Evolutionary conservation across 2,797 vertebrate species (phyloP).

Genomic region (Peromyscus eremicus): DNA sequence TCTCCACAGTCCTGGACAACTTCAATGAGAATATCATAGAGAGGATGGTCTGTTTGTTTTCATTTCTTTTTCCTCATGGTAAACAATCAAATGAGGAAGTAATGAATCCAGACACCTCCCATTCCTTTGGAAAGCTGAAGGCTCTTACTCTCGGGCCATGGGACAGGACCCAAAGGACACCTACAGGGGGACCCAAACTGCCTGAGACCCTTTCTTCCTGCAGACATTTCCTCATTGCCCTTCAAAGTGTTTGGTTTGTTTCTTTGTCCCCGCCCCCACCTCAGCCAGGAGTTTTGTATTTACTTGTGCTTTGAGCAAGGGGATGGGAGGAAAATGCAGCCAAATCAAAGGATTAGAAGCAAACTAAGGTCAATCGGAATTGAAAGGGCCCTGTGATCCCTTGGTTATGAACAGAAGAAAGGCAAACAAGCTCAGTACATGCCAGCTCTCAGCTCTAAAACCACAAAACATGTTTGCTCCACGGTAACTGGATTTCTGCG

Average conservation of each 20-base stretch:
- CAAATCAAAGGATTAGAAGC: not conserved
- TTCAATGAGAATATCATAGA: not conserved
- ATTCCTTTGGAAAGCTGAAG: not conserved
- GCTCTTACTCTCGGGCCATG: not conserved
- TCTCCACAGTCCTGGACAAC: not conserved
- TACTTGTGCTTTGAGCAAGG: not conserved
- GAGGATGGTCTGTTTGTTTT: not conserved
- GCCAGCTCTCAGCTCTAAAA: not conserved
- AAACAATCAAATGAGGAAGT: not conserved
- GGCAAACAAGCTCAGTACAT: not conserved
- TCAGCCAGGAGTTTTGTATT: not conserved
- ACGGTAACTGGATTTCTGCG: not conserved
- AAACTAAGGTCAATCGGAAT: not conserved
- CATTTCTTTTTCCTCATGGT: not conserved
- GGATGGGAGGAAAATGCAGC: not conserved
- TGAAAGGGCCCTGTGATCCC: not conserved
- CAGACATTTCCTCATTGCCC: not conserved
- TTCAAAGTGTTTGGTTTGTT: not conserved
- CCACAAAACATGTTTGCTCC: not conserved
- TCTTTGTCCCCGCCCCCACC: too few species aligned
- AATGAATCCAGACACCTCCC: not conserved
- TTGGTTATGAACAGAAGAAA: not conserved
- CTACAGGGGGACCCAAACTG: not conserved
- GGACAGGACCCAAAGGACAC: not conserved
- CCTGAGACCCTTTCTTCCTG: not conserved